phyloP scores from a whole-genome alignment of 2,888 invertebrate species.

The Campoletis raptor region DNA sequence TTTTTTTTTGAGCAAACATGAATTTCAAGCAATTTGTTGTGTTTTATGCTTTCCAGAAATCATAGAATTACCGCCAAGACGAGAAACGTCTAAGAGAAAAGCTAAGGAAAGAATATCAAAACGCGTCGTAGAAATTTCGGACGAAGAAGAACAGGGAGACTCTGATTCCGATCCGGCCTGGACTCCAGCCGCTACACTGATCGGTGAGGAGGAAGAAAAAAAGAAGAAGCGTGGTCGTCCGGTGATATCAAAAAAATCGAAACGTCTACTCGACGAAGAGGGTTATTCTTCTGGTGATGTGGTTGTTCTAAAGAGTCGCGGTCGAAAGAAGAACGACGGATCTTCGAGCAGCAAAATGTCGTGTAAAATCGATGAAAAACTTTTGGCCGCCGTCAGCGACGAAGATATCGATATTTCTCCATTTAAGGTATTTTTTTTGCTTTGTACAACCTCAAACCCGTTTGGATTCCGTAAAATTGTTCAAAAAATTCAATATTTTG shows the following conservation, averaged over 20 bases:
- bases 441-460: background rate
- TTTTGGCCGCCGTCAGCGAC: conserved; percentile 80
- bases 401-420: conserved; percentile 83
- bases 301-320: conserved; percentile 83
- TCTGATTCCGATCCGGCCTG: conserved; percentile 92
- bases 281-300: conserved; percentile 86
- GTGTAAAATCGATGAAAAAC: conserved; percentile 82
- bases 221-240: conserved; percentile 83
- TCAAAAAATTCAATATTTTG: conserved; percentile 10
- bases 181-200: conserved; percentile 88
- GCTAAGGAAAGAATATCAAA: conserved; percentile 89
- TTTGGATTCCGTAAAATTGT: conserved; percentile 4
- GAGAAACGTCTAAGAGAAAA: conserved; percentile 88
- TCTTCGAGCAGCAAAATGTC: conserved; percentile 75
- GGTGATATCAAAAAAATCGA: conserved; percentile 79
- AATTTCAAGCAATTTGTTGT: background rate
- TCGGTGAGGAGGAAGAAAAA: conserved; percentile 83
- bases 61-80: conserved; percentile 84
- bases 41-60: conserved; percentile 80
- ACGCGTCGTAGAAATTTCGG: conserved; percentile 84
- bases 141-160: conserved; percentile 87
- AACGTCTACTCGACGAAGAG: conserved; percentile 86
- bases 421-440: conserved; percentile 78
- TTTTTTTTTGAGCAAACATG: background rate
- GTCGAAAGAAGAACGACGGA: conserved; percentile 82